A percentile compares a stretch with the other conserved stretches of the same genome.
Evolutionary conservation across 2,113 vertebrate genomes (phyloP).

Genomic region (Rhinichthys klamathensis): DNA sequence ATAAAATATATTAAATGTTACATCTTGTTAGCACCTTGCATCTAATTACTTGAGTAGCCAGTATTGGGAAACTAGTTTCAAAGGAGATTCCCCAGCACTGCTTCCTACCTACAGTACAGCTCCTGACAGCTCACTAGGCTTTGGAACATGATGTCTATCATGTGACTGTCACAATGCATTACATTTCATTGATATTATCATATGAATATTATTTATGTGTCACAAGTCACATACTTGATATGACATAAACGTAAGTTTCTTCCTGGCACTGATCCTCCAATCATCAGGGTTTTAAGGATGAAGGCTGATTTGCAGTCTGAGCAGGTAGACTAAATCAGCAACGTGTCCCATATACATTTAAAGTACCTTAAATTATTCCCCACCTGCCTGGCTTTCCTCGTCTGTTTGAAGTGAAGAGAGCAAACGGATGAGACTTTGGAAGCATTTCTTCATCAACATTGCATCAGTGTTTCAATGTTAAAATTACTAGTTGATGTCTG

Average conservation of each 20-base stretch:
- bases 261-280: slow-evolving; percentile 5
- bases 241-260: neutral
- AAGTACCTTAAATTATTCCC: slow-evolving; percentile 35
- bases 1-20: neutral
- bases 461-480: neutral
- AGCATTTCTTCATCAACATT: neutral
- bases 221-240: neutral
- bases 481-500: neutral
- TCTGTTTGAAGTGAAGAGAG: neutral
- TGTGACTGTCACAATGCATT: neutral
- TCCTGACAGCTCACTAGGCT: neutral
- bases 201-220: neutral
- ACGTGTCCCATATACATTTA: slow-evolving; percentile 34
- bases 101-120: neutral
- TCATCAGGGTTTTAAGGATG: slow-evolving; percentile 18
- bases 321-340: slow-evolving; percentile 30
- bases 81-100: neutral
- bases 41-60: neutral
- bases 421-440: neutral
- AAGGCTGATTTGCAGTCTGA: slow-evolving; percentile 24
- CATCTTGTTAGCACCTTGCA: neutral
- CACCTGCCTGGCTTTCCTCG: neutral
- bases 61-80: neutral
- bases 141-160: neutral
- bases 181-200: neutral